These are phyloP conservation scores for Notechis scutatus DNA, from an alignment of 2,113 vertebrate genomes.

Conservation along the genomic window DNA sequence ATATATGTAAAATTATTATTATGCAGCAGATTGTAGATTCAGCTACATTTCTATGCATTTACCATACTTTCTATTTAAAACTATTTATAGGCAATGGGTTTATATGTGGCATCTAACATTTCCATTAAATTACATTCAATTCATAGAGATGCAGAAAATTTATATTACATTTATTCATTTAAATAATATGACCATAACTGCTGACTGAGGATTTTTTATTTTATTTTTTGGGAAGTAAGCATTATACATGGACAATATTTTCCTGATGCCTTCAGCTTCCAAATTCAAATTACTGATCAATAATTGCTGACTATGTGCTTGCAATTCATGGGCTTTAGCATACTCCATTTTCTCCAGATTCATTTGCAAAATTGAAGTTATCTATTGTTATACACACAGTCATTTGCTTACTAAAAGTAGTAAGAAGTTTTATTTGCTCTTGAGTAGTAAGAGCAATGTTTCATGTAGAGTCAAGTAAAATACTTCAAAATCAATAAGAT, in stretches of 20 bases:
- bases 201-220: constrained; percentile 42
- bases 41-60: constrained; percentile 7
- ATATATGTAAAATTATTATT: background rate
- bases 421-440: background rate
- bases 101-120: constrained; percentile 26
- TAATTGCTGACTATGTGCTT: constrained; percentile 61
- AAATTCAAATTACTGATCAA: constrained; percentile 65
- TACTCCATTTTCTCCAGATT: constrained; percentile 47
- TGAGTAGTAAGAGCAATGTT: constrained; percentile 22
- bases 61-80: constrained; percentile 16
- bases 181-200: constrained; percentile 55
- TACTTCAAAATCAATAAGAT: background rate
- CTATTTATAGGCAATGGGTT: background rate
- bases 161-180: constrained; percentile 60
- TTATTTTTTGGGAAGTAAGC: constrained; percentile 52
- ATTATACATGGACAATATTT: constrained; percentile 52
- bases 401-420: constrained; percentile 30
- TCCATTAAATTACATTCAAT: constrained; percentile 37
- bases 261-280: constrained; percentile 59
- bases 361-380: constrained; percentile 34
- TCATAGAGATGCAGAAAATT: constrained; percentile 41
- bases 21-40: constrained; percentile 11
- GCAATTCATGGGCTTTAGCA: constrained; percentile 53
- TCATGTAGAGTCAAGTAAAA: constrained; percentile 1
- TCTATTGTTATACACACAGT: constrained; percentile 1